These are phyloP conservation scores for Muscicapa comitata DNA, from an alignment of 2,797 vertebrate genomes.

Conservation along the genomic window DNA sequence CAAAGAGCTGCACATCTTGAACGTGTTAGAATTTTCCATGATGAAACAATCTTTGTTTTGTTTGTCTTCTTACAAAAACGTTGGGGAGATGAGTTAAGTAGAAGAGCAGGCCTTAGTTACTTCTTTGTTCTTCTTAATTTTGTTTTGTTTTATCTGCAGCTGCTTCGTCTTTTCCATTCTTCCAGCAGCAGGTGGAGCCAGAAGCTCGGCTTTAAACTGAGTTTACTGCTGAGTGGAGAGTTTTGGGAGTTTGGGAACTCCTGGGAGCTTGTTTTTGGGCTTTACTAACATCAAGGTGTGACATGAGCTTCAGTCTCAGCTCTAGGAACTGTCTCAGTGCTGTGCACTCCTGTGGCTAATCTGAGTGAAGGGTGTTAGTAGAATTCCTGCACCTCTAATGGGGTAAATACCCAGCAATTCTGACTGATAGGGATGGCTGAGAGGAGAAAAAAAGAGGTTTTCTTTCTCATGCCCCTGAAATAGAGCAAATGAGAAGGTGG, in stretches of 20 bases:
- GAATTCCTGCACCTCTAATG: neutral
- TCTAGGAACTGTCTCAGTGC: fast-evolving
- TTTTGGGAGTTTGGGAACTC: neutral
- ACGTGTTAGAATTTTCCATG: neutral
- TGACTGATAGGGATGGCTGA: neutral
- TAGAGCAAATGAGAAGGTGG: neutral
- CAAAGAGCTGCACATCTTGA: neutral
- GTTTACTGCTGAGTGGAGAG: neutral
- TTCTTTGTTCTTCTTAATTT: neutral
- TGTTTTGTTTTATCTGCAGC: neutral
- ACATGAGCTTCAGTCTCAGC: neutral
- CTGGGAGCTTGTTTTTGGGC: neutral
- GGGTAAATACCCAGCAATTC: neutral
- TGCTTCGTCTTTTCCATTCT: neutral
- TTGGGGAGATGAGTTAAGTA: neutral
- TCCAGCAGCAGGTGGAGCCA: conserved; percentile 59
- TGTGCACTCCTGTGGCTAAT: neutral
- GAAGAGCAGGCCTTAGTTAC: neutral
- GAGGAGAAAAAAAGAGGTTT: fast-evolving
- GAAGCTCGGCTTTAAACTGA: neutral
- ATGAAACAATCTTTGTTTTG: neutral
- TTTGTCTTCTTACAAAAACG: neutral
- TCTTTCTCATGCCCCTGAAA: neutral
- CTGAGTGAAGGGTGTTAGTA: neutral
- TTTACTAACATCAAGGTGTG: neutral